phyloP scores from a whole-genome alignment of 2,888 invertebrate genomes.

The Eupelmus urozonus region DNA sequence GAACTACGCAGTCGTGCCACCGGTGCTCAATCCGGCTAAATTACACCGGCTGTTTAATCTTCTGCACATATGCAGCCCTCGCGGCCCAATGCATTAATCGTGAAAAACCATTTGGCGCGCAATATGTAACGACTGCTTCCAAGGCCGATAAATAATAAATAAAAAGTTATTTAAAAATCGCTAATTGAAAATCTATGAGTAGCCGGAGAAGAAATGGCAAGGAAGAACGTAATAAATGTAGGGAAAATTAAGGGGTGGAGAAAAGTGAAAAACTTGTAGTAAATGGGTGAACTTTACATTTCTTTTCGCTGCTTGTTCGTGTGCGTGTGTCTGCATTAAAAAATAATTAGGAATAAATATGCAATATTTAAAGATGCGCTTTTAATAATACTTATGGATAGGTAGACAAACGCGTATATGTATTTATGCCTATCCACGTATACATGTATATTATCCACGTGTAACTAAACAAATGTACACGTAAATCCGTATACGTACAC shows the following conservation, averaged over 20 bases:
- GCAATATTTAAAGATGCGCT: too few species aligned
- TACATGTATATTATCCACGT: neutral
- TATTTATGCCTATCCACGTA: neutral
- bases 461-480: neutral
- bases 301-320: too few species aligned
- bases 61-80: neutral
- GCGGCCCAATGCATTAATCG: slow-evolving; percentile 13
- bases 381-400: slow-evolving; percentile 14
- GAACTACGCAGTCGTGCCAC: too few species aligned
- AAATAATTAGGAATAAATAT: too few species aligned
- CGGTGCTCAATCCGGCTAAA: slow-evolving; percentile 1
- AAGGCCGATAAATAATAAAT: slow-evolving; percentile 42
- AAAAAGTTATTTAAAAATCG: slow-evolving; percentile 36
- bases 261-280: slow-evolving; percentile 12
- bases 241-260: neutral
- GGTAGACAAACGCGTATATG: neutral
- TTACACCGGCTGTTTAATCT: neutral
- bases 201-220: neutral
- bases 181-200: slow-evolving; percentile 9
- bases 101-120: slow-evolving; percentile 14
- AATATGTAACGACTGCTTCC: neutral
- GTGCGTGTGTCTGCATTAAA: too few species aligned
- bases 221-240: neutral
- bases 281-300: too few species aligned
- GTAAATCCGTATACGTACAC: neutral